Evolutionary conservation across 2,888 invertebrate genomes (phyloP), one percentile per base, ranked within the genome.

Genomic region (Tenthredo amoena): DNA sequence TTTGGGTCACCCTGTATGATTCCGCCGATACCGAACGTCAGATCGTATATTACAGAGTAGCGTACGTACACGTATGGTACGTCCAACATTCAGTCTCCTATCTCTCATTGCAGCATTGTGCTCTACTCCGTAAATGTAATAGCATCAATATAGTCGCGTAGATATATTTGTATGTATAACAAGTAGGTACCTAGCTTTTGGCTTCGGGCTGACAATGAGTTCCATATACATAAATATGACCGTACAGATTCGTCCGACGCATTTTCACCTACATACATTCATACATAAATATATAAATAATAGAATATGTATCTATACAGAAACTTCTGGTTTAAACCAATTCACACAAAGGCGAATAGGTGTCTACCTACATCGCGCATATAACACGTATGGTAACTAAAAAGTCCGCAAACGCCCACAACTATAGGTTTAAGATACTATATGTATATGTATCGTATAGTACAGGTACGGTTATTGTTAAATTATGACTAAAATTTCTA

Each of bases 101-200:
- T 68, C 31, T 68, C 31, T 15, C 31, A 2, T 68, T 5, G 68
- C 21, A 15, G 31, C 68, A 68, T 68, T 68, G 68, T 68, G 12
- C 68, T 31, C 34, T n/a, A n/a, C 55, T 55, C 6, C 55, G n/a
- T 55, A n/a, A 55, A 55, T 55, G 55, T 55, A 55, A 55, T 55
- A 55, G 55, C 5, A 34, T 68, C 68, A 10, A 68, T 34, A 68
- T 31, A 68, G 15, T 31, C 10, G 21, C 12, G 15, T 15, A 31
- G 26, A 65, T 31, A 65, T 68, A 68, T 68, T 37, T 74, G 72
- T 74, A 43, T 40, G 37, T 40, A 21, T 40, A 68, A 18, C 72
- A 74, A 37, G 72, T 74, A 43, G 37, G n/a, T 40, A 74, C 43
- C 37, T 40, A 74, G n/a, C 18, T 74, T 74, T 40, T 18, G 40